A percentile compares a stretch with the other conserved stretches of the same genome.
These are phyloP conservation scores for Ceramica pisi DNA, from an alignment of 2,888 invertebrate genomes.

Conservation along the genomic window DNA sequence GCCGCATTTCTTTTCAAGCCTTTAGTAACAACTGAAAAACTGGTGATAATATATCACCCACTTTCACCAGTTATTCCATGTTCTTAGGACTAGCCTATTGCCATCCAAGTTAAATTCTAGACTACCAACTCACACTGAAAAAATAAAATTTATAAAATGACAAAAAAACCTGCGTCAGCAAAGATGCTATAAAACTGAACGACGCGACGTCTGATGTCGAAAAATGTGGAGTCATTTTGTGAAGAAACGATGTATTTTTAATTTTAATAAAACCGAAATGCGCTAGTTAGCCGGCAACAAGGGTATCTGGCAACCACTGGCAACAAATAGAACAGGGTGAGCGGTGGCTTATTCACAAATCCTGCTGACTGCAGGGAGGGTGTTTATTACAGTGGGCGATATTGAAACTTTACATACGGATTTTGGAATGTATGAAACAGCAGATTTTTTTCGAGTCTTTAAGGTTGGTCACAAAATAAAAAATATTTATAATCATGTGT, in stretches of 20 bases:
- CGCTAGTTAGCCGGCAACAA: conserved; percentile 69
- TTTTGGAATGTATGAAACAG: too few species aligned
- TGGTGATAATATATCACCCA: too few species aligned
- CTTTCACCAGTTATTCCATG: too few species aligned
- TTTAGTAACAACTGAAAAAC: too few species aligned
- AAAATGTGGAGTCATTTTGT: conserved; percentile 35
- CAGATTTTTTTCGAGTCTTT: too few species aligned
- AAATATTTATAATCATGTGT: too few species aligned
- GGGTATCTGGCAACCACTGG: conserved; percentile 84
- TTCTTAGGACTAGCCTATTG: not conserved
- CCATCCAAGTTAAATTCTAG: not conserved
- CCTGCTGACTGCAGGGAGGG: conserved; percentile 81
- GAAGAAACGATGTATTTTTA: conserved; percentile 55
- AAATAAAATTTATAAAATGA: not conserved
- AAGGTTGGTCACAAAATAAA: too few species aligned
- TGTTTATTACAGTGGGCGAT: conserved; percentile 64
- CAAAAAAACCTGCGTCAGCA: not conserved
- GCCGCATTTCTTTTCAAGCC: too few species aligned
- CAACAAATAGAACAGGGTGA: conserved; percentile 83
- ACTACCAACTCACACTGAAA: not conserved
- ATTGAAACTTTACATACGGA: conserved; percentile 34
- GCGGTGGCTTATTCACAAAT: conserved; percentile 86
- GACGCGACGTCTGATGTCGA: conserved; percentile 3
- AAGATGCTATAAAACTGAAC: conserved; percentile 13
- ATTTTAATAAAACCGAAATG: conserved; percentile 77